phyloP scores from a whole-genome alignment of 1,140 invertebrate species.

The Bradynema listronoti region DNA sequence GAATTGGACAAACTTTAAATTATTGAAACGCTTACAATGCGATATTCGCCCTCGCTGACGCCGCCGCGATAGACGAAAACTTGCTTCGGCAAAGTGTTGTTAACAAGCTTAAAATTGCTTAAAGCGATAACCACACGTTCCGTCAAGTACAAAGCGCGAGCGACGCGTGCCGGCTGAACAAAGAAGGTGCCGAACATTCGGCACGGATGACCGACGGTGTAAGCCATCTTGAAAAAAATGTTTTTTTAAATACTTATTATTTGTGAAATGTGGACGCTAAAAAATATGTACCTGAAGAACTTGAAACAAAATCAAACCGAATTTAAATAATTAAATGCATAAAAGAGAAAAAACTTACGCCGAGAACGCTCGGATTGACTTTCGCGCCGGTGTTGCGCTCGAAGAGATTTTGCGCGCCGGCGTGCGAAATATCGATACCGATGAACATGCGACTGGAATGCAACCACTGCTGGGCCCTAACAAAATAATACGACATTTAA shows the following conservation, averaged over 20 bases:
- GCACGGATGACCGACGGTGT: conserved; percentile 19
- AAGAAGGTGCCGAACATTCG: conserved; percentile 21
- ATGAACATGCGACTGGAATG: conserved; percentile 5
- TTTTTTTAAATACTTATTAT: no score
- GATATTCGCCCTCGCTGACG: conserved; percentile 25
- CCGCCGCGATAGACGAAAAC: conserved; percentile 24
- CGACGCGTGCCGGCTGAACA: conserved; percentile 22
- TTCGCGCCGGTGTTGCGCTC: conserved; percentile 19
- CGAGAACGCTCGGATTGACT: conserved; percentile 22
- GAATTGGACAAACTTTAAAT: not conserved
- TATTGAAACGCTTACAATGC: not conserved
- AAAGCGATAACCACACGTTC: no score
- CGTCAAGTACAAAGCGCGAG: no score
- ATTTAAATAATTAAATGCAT: not conserved
- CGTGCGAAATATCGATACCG: conserved; percentile 20
- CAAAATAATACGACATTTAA: not conserved
- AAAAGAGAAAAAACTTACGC: conserved; percentile 17
- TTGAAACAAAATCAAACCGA: not conserved
- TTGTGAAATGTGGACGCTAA: no score
- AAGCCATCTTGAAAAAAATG: conserved; percentile 24
- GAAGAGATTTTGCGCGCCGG: conserved; percentile 21
- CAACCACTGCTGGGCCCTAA: conserved; percentile 4
- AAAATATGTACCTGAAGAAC: no score
- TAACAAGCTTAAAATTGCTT: no score
- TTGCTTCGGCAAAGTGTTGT: conserved; percentile 7